Evolutionary conservation across 2,888 invertebrate genomes (phyloP).

Genomic region (Pterostichus madidus): DNA sequence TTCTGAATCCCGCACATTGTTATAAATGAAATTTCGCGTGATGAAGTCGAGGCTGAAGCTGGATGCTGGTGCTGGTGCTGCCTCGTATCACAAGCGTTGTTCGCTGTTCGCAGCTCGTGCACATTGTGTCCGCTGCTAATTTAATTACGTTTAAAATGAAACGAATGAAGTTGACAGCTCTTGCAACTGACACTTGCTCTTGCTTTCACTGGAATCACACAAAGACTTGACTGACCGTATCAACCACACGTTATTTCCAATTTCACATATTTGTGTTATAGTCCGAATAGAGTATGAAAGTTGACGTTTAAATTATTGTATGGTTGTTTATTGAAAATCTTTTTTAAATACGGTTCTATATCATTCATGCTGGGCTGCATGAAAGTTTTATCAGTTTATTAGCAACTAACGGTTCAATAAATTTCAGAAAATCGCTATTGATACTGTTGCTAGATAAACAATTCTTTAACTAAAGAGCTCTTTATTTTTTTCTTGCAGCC

Average conservation of each 20-base stretch:
- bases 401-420: too few species aligned
- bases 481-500: too few species aligned
- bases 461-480: too few species aligned
- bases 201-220: neutral
- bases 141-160: slow-evolving; percentile 44
- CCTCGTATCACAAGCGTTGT: neutral
- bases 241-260: neutral
- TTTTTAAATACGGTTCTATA: too few species aligned
- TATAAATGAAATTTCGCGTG: slow-evolving; percentile 31
- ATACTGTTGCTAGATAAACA: too few species aligned
- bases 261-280: too few species aligned
- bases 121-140: slow-evolving; percentile 36
- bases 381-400: too few species aligned
- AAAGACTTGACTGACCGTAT: slow-evolving; percentile 1
- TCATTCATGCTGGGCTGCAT: too few species aligned
- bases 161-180: slow-evolving; percentile 59
- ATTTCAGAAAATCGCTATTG: too few species aligned
- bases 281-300: too few species aligned
- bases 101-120: neutral
- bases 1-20: slow-evolving; percentile 16
- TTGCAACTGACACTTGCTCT: slow-evolving; percentile 51
- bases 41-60: slow-evolving; percentile 6
- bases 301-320: too few species aligned
- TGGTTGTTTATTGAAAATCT: too few species aligned
- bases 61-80: neutral